phyloP scores from a whole-genome alignment of 2,888 invertebrate species.

The Nudaria mundana region DNA sequence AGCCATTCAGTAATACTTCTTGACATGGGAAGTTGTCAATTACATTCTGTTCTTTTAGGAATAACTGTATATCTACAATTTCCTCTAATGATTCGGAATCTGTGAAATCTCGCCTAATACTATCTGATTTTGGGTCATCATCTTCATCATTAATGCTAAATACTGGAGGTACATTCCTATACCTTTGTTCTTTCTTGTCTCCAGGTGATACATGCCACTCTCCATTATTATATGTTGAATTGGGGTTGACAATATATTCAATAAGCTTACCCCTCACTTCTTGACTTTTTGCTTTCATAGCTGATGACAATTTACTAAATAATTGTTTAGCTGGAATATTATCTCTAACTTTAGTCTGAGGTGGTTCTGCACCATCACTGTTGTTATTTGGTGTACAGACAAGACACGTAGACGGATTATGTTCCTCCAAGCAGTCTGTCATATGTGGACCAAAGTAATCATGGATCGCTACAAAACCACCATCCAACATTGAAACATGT shows the following conservation, averaged over 20 bases:
- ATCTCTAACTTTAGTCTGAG: conserved; percentile 49
- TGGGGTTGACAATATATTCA: conserved; percentile 96
- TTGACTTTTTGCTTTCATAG: conserved; percentile 94
- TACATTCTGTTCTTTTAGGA: conserved; percentile 91
- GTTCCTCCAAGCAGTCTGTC: conserved; percentile 91
- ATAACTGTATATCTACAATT: conserved; percentile 89
- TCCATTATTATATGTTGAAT: conserved; percentile 77
- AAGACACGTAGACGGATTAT: conserved; percentile 89
- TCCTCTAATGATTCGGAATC: conserved; percentile 85
- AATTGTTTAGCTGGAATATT: conserved; percentile 83
- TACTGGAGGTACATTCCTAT: conserved; percentile 94
- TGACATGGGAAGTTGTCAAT: conserved; percentile 94
- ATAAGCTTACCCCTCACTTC: conserved; percentile 95
- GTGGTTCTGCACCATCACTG: conserved; percentile 49
- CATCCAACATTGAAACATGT: conserved; percentile 94
- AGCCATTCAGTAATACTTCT: conserved; percentile 94
- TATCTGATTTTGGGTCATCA: conserved; percentile 60
- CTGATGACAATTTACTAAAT: conserved; percentile 91
- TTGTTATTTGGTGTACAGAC: conserved; percentile 85
- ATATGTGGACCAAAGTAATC: conserved; percentile 91
- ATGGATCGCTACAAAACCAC: conserved; percentile 93
- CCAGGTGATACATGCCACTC: conserved; percentile 92
- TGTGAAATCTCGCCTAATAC: conserved; percentile 57
- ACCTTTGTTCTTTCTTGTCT: conserved; percentile 92
- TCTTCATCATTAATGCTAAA: conserved; percentile 96